Evolutionary conservation across 2,888 invertebrate genomes (phyloP), one percentile per base, ranked within the genome.

Genomic region (Melanotus villosus): DNA sequence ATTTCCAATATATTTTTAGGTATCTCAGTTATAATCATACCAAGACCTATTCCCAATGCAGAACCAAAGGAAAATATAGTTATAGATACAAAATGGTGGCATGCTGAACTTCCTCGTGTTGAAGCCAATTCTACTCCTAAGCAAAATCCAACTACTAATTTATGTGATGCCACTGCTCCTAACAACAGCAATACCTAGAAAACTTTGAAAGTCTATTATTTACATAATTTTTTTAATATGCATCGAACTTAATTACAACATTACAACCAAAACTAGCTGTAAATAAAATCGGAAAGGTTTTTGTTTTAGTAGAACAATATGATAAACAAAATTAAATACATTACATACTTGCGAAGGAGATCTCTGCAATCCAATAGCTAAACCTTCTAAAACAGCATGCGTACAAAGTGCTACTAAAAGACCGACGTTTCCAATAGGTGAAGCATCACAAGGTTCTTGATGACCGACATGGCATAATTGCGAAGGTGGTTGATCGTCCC

Each of bases 101-200:
- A 85, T 47, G 80, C 73, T 9, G 80, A 79, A n/a, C 73, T 79
- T 16, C 68, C 59, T 4, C 75, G 59, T 52, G 83, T 82, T 12
- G 86, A 83, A 5, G 82, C 77, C 65, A 94, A 85, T 82, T 94
- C 93, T 0, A 92, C 87, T 0, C 95, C 94, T 50, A 95, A 86
- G 76, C 94, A 94, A 84, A 95, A 94, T 0, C 92, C 91, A 60
- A 95, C 93, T 12, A 94, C 93, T 75, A 91, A 89, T 84, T 95
- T 95, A 85, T 95, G 94, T 2, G 92, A 91, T 0, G 92, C 89
- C 1, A 95, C 92, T 5, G 92, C 93, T 12, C 87, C 90, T 7
- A 91, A 85, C 4, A 91, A 85, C 14, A 91, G 85, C 0, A 92
- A 84, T 0, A 93, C 91, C 92, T 92, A 82, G 4, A 85, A 84